Evolutionary conservation across 1,140 invertebrate genomes (phyloP), one percentile per base, ranked within the genome.

Genomic region (Manduca sexta): DNA sequence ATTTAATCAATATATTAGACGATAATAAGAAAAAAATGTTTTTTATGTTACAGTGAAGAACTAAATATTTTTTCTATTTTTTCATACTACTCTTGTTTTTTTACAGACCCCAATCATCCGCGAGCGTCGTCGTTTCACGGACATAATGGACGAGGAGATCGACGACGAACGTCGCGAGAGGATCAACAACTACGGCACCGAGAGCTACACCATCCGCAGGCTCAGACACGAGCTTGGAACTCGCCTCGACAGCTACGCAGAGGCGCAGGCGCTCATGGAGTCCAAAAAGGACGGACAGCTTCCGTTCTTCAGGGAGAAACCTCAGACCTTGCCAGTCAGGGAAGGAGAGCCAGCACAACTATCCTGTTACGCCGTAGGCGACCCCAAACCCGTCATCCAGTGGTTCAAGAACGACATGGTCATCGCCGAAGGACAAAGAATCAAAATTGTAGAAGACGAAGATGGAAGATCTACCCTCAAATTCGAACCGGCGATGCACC

Each of bases 341-440:
- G 81, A 94, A 45, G 94, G 93, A 11, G 91, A 94, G 63, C 89
- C 91, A 8, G 91, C 94, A 1, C 91, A 93, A 52, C 84, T 98
- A 4, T 89, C 90, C 7, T 98, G 96, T 81, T 92, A 92, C 41
- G 94, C 95, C 2, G 93, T 97, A 3, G 97, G 96, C 0, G 93
- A 95, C 65, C 97, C 97, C 0, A 91, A 93, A 66, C 97, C 97
- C 0, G 84, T 89, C 35, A 91, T 99, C n/a, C 95, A 97, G 58
- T 99, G 98, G 97, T 99, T 95, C 84, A 96, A 94, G 83, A 97
- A 97, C 72, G 95, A 97, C 67, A 89, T 94, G 68, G 93, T 97
- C 30, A 79, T 97, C 3, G 91, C 91, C 3, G 94, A 96, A 74
- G 92, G 90, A 17, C 91, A 92, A 53, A 87, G 95, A 44, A 90